phyloP scores from a whole-genome alignment of 2,113 vertebrate genomes.

The Aphyosemion australe region DNA sequence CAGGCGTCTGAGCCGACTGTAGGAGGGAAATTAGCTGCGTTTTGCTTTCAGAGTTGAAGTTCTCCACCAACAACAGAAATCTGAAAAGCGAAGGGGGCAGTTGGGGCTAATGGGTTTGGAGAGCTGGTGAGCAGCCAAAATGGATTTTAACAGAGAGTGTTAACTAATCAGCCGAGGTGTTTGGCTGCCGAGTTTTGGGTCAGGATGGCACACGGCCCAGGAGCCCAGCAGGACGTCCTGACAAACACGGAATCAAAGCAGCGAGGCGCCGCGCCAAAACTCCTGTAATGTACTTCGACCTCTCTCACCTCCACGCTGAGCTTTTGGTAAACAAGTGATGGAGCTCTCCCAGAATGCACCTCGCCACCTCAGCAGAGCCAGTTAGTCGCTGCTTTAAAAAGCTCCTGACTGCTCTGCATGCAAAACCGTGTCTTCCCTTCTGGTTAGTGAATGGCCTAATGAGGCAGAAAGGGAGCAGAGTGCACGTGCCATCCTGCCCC shows the following conservation, averaged over 20 bases:
- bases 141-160: no score
- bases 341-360: conserved; percentile 9
- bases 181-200: conserved; percentile 15
- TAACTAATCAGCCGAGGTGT: conserved; percentile 17
- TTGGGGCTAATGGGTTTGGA: background rate
- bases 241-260: conserved; percentile 19
- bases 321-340: conserved; percentile 49
- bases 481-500: conserved; percentile 63
- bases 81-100: background rate
- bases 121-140: background rate
- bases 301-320: conserved; percentile 19
- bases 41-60: no score
- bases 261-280: background rate
- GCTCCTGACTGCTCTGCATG: conserved; percentile 18
- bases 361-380: conserved; percentile 16
- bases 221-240: background rate
- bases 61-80: no score
- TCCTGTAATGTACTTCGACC: conserved; percentile 31
- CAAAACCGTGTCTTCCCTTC: conserved; percentile 39
- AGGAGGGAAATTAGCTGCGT: background rate
- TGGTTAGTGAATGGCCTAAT: conserved; percentile 66
- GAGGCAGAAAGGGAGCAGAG: conserved; percentile 64
- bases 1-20: background rate
- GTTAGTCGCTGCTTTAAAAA: conserved; percentile 53
- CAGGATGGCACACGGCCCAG: background rate